Evolutionary conservation across 2,113 vertebrate species (phyloP).

Genomic region (Saccopteryx leptura): DNA sequence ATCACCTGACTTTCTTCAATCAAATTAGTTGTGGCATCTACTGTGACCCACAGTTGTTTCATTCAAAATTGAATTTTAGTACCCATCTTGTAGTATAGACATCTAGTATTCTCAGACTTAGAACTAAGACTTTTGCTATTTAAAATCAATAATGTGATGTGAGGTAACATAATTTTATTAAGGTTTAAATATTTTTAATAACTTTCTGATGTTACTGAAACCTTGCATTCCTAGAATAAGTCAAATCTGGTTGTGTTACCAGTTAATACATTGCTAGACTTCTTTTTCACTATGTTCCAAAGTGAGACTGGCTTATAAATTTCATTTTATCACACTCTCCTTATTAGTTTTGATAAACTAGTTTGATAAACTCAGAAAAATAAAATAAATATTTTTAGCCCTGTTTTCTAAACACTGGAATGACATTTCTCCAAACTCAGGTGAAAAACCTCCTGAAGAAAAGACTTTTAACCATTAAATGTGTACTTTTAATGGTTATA

Average conservation of each 20-base stretch:
- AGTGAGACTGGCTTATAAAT: not conserved
- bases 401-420: not conserved
- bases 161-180: conserved; percentile 6
- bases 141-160: not conserved
- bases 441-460: not conserved
- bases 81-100: not conserved
- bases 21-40: not conserved
- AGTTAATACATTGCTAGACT: not conserved
- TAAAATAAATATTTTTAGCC: not conserved
- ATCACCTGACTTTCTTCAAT: not conserved
- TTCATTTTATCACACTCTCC: not conserved
- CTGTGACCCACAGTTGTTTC: not conserved
- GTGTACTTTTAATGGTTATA: conserved; percentile 29
- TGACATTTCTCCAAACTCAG: not conserved
- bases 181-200: not conserved
- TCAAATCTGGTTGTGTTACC: not conserved
- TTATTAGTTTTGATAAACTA: not conserved
- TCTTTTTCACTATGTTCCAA: not conserved
- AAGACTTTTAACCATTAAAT: conserved; percentile 11
- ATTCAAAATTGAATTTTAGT: not conserved
- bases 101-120: not conserved
- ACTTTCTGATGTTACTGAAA: conserved; percentile 21
- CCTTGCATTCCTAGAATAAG: conserved; percentile 19
- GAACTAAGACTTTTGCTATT: conserved; percentile 15
- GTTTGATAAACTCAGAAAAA: conserved; percentile 6